Conservation (phyloP, 2,113 vertebrate species). For the Menidia beryllina region DNA sequence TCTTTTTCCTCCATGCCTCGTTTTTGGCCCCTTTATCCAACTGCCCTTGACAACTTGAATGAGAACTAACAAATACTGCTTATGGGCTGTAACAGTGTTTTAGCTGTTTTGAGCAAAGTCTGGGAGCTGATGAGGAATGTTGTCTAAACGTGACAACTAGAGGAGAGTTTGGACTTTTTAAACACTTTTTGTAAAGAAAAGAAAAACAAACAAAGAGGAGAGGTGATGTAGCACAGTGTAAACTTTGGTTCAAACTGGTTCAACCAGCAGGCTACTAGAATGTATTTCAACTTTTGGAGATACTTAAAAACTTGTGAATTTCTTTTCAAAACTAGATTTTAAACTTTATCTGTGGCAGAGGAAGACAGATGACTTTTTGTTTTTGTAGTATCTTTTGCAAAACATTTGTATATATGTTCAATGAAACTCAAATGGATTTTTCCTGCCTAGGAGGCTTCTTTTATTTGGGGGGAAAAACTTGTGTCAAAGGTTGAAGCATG, state of each 20-base stretch:
- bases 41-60: constrained; percentile 76
- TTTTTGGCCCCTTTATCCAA: constrained; percentile 74
- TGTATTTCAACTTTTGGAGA: constrained; percentile 68
- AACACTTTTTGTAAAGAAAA: too few species aligned
- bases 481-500: constrained; percentile 72
- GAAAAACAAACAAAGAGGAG: constrained; percentile 69
- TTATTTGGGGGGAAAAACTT: constrained; percentile 50
- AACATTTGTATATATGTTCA: constrained; percentile 44
- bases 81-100: constrained; percentile 72
- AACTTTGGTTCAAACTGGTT: constrained; percentile 67
- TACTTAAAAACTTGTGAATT: constrained; percentile 50
- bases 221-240: constrained; percentile 76
- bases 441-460: constrained; percentile 42
- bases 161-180: constrained; percentile 60
- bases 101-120: constrained; percentile 54
- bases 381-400: constrained; percentile 57
- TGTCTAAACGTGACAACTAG: constrained; percentile 56
- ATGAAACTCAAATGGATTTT: constrained; percentile 23
- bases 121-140: constrained; percentile 59
- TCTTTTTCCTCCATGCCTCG: constrained; percentile 63
- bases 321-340: constrained; percentile 60
- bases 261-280: constrained; percentile 70
- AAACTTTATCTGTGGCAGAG: constrained; percentile 57
- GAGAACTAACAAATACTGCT: constrained; percentile 75
- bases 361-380: constrained; percentile 29